Base-by-base conservation (phyloP, 2,797 vertebrate genomes). In the Streptopelia turtur region DNA sequence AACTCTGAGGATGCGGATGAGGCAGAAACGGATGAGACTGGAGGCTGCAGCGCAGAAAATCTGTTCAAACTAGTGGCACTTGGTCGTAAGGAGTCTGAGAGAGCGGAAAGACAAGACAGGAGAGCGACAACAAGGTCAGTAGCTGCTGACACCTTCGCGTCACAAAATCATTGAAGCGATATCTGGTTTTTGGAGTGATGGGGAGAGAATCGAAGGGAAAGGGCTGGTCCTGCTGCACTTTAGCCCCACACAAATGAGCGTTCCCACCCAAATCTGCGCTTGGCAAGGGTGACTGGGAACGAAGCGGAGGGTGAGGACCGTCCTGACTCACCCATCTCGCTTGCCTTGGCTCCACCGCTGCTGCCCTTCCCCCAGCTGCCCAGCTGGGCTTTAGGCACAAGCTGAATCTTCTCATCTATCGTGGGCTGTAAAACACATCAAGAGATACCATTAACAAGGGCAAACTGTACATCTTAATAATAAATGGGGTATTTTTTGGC, bases 391-490 rank as follows among this genome's bases (percentile, higher is more conserved):
- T 99, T 99, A 24, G 99, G 99, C 87, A 99, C 99, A 55, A 99
- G 97, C 98, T 99, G 99, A 97, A 99, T 99, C 98, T 99, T 99
- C 96, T 99, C 99, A 96, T 99, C 99, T 97, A 99, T 99, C 81
- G 99, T 99, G 96, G 99, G 99, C 99, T 99, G 97, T 31, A 97
- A 97, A 43, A 72, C n/a, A 97, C 90, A 69, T 5, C 76, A 49
- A 25, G 75, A 83, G 0, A 30, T 8, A 69, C 17, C 64, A 10
- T 89, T 22, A 95, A 95, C 57, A 49, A 66, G 52, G 70, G 78
- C 16, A 80, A 52, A 93, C 2, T 0, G 0, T 18, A 16, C 17
- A 12, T 2, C 56, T 53, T 30, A 25, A n/a, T n/a, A 39, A 77
- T 5, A 87, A 78, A 79, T 1, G 3, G 25, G 55, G 30, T 25